Conservation (phyloP, 2,888 invertebrate genomes). For the Syrista parreyssii region DNA sequence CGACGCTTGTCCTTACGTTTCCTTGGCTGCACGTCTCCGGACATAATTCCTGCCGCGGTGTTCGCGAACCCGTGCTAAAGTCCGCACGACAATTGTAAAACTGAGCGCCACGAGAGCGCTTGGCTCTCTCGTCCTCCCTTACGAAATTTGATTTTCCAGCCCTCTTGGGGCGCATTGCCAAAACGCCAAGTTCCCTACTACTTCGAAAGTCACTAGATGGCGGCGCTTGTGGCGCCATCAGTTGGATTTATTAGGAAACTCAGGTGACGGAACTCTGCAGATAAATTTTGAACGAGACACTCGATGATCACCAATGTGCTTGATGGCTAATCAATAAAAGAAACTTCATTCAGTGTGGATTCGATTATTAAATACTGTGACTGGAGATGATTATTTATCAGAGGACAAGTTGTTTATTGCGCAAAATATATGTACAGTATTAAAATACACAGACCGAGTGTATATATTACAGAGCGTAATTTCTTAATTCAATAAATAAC, state of each 20-base stretch:
- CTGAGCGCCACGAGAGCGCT: not conserved
- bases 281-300: not conserved
- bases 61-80: not conserved
- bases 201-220: not conserved
- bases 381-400: slow-evolving; percentile 13
- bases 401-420: slow-evolving; percentile 41
- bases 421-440: slow-evolving; percentile 46
- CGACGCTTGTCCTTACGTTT: slow-evolving; percentile 87
- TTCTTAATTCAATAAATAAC: slow-evolving; percentile 34
- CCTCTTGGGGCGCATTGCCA: slow-evolving; percentile 24
- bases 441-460: slow-evolving; percentile 38
- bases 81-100: not conserved
- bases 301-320: not conserved
- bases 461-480: slow-evolving; percentile 33
- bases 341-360: not conserved
- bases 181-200: slow-evolving; percentile 29
- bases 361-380: not conserved
- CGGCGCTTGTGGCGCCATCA: not conserved
- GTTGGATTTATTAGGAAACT: not conserved
- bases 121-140: not conserved
- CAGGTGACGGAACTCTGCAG: not conserved
- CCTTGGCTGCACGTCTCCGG: slow-evolving; percentile 87
- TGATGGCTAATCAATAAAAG: not conserved
- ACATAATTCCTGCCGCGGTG: slow-evolving; percentile 71
- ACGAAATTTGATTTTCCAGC: slow-evolving; percentile 38